Evolutionary conservation across 2,113 vertebrate species (phyloP).

Genomic region (Lota lota): DNA sequence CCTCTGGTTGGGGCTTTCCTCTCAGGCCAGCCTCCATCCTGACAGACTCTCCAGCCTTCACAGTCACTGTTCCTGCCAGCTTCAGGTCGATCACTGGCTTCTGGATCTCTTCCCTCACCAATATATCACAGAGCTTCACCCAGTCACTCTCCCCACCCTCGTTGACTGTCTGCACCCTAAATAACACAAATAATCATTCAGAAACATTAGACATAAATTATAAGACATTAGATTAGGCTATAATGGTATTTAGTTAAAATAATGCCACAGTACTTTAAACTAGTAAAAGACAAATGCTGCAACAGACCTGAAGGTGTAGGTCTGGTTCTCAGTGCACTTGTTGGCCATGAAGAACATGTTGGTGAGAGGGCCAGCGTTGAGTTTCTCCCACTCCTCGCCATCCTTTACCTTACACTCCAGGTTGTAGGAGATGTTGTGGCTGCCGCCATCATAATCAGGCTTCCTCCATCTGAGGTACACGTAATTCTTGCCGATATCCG

Average conservation of each 20-base stretch:
- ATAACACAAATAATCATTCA: neutral
- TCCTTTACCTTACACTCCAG: conserved; percentile 89
- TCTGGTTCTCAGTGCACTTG: conserved; percentile 89
- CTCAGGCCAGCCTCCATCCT: conserved; percentile 90
- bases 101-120: conserved; percentile 92
- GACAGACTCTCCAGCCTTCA: conserved; percentile 92
- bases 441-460: conserved; percentile 95
- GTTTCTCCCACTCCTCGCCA: conserved; percentile 86
- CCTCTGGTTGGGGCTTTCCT: conserved; percentile 94
- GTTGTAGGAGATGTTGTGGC: conserved; percentile 89
- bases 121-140: conserved; percentile 88
- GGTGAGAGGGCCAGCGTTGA: conserved; percentile 82
- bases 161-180: conserved; percentile 90
- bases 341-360: conserved; percentile 92
- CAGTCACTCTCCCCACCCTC: conserved; percentile 94
- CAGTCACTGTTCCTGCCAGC: conserved; percentile 83
- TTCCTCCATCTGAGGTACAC: conserved; percentile 91
- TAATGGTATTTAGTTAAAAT: neutral
- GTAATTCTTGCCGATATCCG: conserved; percentile 89
- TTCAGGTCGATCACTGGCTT: conserved; percentile 95
- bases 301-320: conserved; percentile 75
- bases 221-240: neutral
- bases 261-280: neutral
- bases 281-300: neutral
- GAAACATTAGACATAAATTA: neutral